Conservation (phyloP, 1,140 invertebrate species). For the Scaptomyza graminum region DNA sequence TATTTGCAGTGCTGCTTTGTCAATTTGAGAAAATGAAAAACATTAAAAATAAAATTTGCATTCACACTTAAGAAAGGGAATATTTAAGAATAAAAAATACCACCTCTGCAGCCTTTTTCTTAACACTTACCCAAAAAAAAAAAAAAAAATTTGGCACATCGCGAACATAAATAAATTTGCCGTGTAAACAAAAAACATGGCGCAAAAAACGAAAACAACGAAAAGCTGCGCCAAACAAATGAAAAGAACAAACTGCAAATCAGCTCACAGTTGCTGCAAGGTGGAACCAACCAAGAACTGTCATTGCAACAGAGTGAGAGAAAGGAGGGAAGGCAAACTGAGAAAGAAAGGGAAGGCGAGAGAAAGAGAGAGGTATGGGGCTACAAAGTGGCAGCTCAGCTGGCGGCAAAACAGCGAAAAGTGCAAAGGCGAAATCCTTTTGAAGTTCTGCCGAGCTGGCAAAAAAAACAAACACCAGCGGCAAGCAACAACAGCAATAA, state of each 20-base stretch:
- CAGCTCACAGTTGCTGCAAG: conserved; percentile 70
- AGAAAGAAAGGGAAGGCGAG: not conserved
- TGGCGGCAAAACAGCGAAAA: conserved; percentile 46
- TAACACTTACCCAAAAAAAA: too few species aligned
- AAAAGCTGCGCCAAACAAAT: conserved; percentile 61
- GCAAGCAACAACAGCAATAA: not conserved
- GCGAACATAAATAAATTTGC: conserved; percentile 81
- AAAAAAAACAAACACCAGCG: conserved; percentile 40
- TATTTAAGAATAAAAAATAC: conserved; percentile 62
- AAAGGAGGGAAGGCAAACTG: not conserved
- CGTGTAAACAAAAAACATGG: conserved; percentile 69
- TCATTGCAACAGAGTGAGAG: not conserved
- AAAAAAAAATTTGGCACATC: conserved; percentile 60
- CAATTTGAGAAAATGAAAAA: not conserved
- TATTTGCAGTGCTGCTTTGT: conserved; percentile 5
- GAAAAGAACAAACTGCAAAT: conserved; percentile 75
- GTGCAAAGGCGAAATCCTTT: conserved; percentile 72
- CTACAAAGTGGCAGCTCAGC: conserved; percentile 58
- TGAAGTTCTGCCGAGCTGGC: conserved; percentile 56
- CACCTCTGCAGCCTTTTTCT: too few species aligned
- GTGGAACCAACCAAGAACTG: conserved; percentile 57
- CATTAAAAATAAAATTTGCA: conserved; percentile 61
- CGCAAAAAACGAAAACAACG: conserved; percentile 18
- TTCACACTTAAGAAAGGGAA: conserved; percentile 72
- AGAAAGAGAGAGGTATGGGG: not conserved